Evolutionary conservation across 2,888 invertebrate genomes (phyloP).

Genomic region (Disparrhopalites patrizii): DNA sequence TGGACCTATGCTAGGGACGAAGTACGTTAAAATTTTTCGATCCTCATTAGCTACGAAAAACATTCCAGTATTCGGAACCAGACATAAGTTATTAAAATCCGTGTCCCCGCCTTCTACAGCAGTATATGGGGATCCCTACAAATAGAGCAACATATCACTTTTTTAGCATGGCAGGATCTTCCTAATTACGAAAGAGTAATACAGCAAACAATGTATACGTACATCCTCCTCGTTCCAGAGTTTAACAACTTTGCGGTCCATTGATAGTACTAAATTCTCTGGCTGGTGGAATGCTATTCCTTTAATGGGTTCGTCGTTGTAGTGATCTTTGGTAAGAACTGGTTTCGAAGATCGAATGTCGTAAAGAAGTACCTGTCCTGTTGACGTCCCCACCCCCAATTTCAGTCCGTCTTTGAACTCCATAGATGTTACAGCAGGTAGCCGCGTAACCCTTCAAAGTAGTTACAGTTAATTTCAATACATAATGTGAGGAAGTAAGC

Average conservation of each 20-base stretch:
- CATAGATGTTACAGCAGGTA: constrained; percentile 74
- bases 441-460: constrained; percentile 59
- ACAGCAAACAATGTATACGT: constrained; percentile 8
- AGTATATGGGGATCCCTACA: constrained; percentile 85
- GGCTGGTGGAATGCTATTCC: constrained; percentile 72
- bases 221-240: constrained; percentile 75
- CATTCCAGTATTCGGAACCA: constrained; percentile 84
- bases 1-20: constrained; percentile 61
- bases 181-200: too few species aligned
- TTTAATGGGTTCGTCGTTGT: constrained; percentile 87
- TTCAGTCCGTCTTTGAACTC: constrained; percentile 55
- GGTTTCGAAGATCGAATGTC: constrained; percentile 91
- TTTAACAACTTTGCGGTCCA: constrained; percentile 83
- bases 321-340: constrained; percentile 85
- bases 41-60: constrained; percentile 78
- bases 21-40: constrained; percentile 26
- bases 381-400: constrained; percentile 83
- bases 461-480: constrained; percentile 19
- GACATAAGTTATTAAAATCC: constrained; percentile 81
- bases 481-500: background rate
- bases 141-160: too few species aligned
- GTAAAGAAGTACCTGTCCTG: constrained; percentile 89
- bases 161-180: too few species aligned
- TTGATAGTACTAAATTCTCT: constrained; percentile 77
- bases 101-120: constrained; percentile 81